These are phyloP conservation scores for Pissodes strobi DNA, from an alignment of 1,140 invertebrate species.

Conservation along the genomic window DNA sequence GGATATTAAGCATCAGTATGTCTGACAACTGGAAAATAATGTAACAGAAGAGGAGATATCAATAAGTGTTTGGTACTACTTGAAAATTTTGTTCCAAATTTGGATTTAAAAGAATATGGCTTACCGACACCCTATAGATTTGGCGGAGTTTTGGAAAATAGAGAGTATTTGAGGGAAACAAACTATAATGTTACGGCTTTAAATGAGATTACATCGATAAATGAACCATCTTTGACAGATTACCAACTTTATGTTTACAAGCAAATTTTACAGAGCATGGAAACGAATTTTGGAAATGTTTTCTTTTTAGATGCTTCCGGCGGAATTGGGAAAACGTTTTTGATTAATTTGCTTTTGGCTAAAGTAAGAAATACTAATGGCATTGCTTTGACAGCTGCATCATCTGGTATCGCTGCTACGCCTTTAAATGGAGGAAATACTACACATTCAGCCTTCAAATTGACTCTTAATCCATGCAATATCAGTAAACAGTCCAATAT, in stretches of 20 bases:
- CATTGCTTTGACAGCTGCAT: conserved; percentile 58
- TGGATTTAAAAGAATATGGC: too few species aligned
- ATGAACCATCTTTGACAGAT: too few species aligned
- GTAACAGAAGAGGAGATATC: conserved; percentile 2
- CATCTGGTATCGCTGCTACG: conserved; percentile 60
- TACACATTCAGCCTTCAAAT: conserved; percentile 59
- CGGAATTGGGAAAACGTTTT: conserved; percentile 56
- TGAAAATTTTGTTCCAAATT: too few species aligned
- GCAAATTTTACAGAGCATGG: too few species aligned
- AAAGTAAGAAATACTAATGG: conserved; percentile 45
- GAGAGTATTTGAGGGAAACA: not conserved
- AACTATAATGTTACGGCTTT: too few species aligned
- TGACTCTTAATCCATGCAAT: conserved; percentile 50
- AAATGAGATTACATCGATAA: too few species aligned
- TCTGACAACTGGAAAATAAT: too few species aligned
- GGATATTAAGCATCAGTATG: conserved; percentile 8
- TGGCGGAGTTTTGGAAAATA: not conserved
- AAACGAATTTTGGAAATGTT: too few species aligned
- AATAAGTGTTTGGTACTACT: not conserved
- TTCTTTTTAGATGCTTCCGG: conserved; percentile 52
- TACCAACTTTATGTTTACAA: too few species aligned
- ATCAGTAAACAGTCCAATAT: conserved; percentile 16
- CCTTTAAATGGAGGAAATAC: conserved; percentile 59
- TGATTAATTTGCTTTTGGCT: conserved; percentile 53
- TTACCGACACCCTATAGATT: too few species aligned